Base-by-base conservation (phyloP, 2,888 invertebrate genomes). In the Macropis europaea region DNA sequence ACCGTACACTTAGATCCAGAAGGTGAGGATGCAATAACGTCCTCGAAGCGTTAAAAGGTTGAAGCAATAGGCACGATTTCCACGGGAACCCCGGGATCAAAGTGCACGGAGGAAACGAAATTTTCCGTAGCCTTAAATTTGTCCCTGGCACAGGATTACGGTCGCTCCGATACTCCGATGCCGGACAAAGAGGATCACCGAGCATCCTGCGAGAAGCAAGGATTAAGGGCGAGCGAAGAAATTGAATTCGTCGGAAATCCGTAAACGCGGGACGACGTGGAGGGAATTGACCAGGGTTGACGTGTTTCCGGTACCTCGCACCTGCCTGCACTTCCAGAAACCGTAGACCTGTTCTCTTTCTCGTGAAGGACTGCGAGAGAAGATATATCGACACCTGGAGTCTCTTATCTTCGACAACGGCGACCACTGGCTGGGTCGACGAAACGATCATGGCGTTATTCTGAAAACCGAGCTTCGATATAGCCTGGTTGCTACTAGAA, bases 221-320 rank as follows among this genome's bases (percentile, higher is more conserved):
- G 68, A 68, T 68, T 69, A 68, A 69, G 68, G 56, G 28, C 50
- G 28, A 26, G n/a, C 50, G 69, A 69, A 48, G 72, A 69, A 69
- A 73, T 73, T 62, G 69, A 73, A 69, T 69, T 69, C 48, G 53
- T 38, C 47, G 59, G 62, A 73, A 73, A 69, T 63, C 72, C 69
- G 57, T 62, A 48, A 56, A 62, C 57, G 72, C 32, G 45, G 17
- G 11, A 24, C 22, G 56, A 66, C 61, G 30, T 30, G 57, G 17
- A 30, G 24, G 26, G 47, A 53, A 53, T 53, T 28, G 42, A 30
- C n/a, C 34, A n/a, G 45, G 45, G 28, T 5, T 48, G 60, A 72
- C 70, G 72, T 59, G 66, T 53, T 47, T 52, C 64, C 60, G 53
- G 15, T n/a, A n/a, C 13, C 38, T 36, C 36, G 19, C 66, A 60